Evolutionary conservation across 2,888 invertebrate species (phyloP), one percentile per base, ranked within the genome.

Genomic region (Synergus umbraculus): DNA sequence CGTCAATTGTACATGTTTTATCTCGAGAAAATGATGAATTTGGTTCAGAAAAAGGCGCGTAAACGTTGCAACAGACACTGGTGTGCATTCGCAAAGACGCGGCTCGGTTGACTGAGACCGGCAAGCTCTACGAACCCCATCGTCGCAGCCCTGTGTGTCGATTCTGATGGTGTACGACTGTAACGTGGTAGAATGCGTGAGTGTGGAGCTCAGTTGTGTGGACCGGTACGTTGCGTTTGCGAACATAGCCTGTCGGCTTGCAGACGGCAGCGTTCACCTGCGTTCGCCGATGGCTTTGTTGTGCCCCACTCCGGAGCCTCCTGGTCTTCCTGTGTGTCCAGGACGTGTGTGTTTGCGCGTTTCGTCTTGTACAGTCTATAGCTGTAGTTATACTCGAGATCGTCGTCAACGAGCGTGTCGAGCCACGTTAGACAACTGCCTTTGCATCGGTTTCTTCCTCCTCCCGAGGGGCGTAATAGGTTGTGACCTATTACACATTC

Each of bases 41-140:
- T 54, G 13, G 9, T 9, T 54, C 22, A 12, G 13, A 60, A 29
- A 60, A 60, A 60, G 22, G 60, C 60, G 22, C 60, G 49, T n/a
- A 73, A 73, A 69, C 44, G 29, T 8, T 29, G 37, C 54, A 73
- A 54, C 54, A 37, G 49, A 10, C 37, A 54, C 73, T 49, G 49
- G 46, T 73, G 73, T 73, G 73, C 54, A 73, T 73, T 73, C 73
- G 54, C 73, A 73, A 73, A 73, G 73, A 73, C 73, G 73, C 73
- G 73, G 73, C 73, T 73, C 73, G 73, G 73, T 73, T 73, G 73
- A 73, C 73, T 73, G 73, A 73, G 73, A 73, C 73, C 73, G 73
- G 73, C 73, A 37, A 54, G 73, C 73, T 73, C 54, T 73, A 73
- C 54, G 73, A 73, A 73, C 73, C 73, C 73, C 73, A 73, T 73